These are phyloP conservation scores for Scaptomyza caliginosa DNA, from an alignment of 2,888 invertebrate species.

Conservation along the genomic window DNA sequence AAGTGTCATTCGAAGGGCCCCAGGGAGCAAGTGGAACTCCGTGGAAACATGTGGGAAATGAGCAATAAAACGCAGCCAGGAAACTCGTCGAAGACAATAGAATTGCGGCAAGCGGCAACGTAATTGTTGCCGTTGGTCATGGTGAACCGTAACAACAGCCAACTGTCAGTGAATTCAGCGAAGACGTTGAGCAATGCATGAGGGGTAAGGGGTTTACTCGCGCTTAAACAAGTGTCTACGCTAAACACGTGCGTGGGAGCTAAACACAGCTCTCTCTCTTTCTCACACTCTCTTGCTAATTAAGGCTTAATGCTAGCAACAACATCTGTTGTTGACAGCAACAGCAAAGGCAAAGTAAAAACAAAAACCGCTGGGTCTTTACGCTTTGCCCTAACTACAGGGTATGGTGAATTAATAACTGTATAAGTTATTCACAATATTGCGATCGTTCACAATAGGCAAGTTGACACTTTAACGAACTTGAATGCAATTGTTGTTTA, in stretches of 20 bases:
- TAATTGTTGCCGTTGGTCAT: conserved; percentile 79
- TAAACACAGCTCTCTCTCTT: conserved; percentile 11
- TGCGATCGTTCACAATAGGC: too few species aligned
- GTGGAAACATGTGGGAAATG: conserved; percentile 74
- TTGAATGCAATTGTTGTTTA: too few species aligned
- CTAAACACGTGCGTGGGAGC: conserved; percentile 71
- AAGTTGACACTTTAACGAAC: too few species aligned
- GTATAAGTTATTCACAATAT: too few species aligned
- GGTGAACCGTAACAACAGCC: conserved; percentile 79
- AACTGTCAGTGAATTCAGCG: conserved; percentile 58
- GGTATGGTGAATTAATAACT: too few species aligned
- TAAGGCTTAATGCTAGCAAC: conserved; percentile 7
- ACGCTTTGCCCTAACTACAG: too few species aligned
- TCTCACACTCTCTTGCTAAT: not conserved
- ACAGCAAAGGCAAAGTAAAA: not conserved
- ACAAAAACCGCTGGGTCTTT: not conserved
- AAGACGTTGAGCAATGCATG: not conserved
- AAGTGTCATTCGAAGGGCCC: conserved; percentile 48
- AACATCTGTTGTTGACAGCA: conserved; percentile 39
- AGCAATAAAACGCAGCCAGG: conserved; percentile 68
- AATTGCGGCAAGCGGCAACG: conserved; percentile 62
- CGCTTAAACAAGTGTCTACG: conserved; percentile 42
- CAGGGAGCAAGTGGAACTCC: conserved; percentile 21
- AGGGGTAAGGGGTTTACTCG: not conserved
- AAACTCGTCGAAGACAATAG: conserved; percentile 76